Base-by-base conservation (phyloP, 1,140 invertebrate genomes). In the Trachelipus rathkii region DNA sequence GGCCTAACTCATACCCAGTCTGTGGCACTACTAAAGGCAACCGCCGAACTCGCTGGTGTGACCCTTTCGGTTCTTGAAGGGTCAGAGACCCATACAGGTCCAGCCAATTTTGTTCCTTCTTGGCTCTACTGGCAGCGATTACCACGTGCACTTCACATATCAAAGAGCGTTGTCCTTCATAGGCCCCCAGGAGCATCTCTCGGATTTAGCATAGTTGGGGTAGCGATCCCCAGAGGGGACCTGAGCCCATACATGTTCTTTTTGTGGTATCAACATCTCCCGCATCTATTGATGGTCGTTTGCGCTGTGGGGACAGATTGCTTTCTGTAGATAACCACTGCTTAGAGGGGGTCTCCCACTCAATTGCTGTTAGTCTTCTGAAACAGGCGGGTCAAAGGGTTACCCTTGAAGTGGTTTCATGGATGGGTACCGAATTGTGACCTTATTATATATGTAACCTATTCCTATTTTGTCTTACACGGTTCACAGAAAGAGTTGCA, bases 81-180 rank as follows among this genome's bases (percentile, higher is more conserved):
- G 13, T 84, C 87, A 44, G 87, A 88, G 81, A 87, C 86, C 10
- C 80, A 82, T 53, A 44, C 86, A 21, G 85, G 85, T 15, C 82
- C 83, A 21, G 82, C 81, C 45, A 87, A 87, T 81, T 88, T 88
- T 81, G 85, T 84, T 10, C 87, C 87, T 13, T 85, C 85, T 53
- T 88, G 87, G 87, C 82, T 87, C 72, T 88, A 86, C 82, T 88
- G 87, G 87, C 86, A 87, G 72, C 83, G 85, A 71, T 80, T 88
- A 79, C 87, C 87, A 23, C 84, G 83, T 83, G 86, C 82, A 19
- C 86, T 87, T 78, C 86, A 87, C 72, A 83, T 85, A 46, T 82
- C 86, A 10, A 87, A 86, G 79, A 86, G 85, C 19, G 85, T 87
- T 10, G 84, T 85, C 23, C 81, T 88, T 21, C 82, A 86, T 75